Conservation (phyloP, 2,113 vertebrate species). For the Athene noctua region DNA sequence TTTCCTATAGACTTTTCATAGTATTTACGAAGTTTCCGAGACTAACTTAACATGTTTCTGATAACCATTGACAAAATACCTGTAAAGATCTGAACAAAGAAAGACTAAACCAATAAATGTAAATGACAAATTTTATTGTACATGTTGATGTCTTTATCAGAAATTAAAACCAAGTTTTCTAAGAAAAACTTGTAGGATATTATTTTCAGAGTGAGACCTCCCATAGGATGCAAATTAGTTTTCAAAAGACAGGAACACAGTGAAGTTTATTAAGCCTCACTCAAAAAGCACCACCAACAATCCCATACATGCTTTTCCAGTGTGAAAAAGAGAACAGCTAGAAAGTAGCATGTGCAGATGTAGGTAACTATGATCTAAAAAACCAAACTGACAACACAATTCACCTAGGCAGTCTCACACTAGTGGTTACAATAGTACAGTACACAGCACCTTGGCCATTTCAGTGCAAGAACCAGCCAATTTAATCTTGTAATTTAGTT, state of each 20-base stretch:
- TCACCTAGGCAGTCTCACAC: background rate
- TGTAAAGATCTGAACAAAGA: background rate
- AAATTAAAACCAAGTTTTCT: background rate
- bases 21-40: background rate
- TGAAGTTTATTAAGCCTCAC: background rate
- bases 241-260: background rate
- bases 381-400: background rate
- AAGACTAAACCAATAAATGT: background rate
- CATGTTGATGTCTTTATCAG: background rate
- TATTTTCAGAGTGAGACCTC: background rate
- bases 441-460: background rate
- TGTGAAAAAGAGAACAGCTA: background rate
- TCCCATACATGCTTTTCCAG: background rate
- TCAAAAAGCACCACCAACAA: background rate
- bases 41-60: background rate
- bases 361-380: background rate
- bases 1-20: background rate
- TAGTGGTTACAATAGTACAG: background rate
- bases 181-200: background rate
- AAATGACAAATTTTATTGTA: background rate
- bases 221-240: background rate
- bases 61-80: background rate
- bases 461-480: background rate
- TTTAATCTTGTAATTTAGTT: background rate
- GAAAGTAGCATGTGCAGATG: background rate